Base-by-base conservation (phyloP, 1,140 invertebrate species). In the Drosophila sp. region DNA sequence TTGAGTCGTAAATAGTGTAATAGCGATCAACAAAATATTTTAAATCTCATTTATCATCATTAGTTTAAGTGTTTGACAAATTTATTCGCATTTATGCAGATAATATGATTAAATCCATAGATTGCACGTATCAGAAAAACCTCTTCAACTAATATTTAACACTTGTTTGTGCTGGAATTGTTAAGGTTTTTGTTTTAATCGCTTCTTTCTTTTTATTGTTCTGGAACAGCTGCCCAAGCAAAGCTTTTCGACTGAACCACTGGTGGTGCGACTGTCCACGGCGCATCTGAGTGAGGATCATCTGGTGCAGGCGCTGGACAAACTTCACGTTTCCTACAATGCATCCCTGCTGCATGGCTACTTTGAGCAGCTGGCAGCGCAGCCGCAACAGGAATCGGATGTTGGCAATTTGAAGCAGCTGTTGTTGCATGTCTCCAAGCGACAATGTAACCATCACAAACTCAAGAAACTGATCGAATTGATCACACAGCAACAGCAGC, bases 281-380 rank as follows among this genome's bases (percentile, higher is more conserved):
- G 63, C 74, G 56, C 69, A 90, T 51, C 59, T 74, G 45, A 87
- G 81, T 57, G 82, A 89, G 72, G 75, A 80, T 48, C 69, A 80
- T 53, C 64, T 91, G 79, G 72, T 89, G 79, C 84, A 90, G 75
- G 84, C 90, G 57, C 78, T 91, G 62, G 86, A 91, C 50, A 80
- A 89, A 67, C 74, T 91, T 69, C 69, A 90, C 53, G 70, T 91
- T 43, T 54, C 81, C 46, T 91, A 90, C 56, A 83, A 91, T 48
- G 70, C 70, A 43, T 63, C 78, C 7, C 61, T 80, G 13, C 63
- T 91, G 58, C 86, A 81, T 41, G 34, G 40, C 21, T 86, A 82
- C 46, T 90, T 90, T 27, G 63, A 89, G 11, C 40, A 58, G 36
- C 48, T 63, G 11, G 27, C 27, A 13, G 36, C 65, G 32, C 61